Evolutionary conservation across 2,797 vertebrate species (phyloP).

Genomic region (Hypotaenidia okinawae): DNA sequence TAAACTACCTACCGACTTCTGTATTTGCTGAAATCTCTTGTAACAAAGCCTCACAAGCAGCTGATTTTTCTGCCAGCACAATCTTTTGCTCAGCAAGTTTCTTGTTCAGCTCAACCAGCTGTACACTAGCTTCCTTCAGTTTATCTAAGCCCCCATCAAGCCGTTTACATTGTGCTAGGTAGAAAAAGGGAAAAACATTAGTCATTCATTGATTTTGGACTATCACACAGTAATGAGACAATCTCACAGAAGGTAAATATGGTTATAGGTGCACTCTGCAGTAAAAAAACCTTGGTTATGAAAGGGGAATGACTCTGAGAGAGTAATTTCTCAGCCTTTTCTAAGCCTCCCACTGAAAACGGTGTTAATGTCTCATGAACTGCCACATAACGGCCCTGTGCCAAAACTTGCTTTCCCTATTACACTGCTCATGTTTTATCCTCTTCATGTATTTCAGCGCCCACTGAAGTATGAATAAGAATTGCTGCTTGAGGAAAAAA

Average conservation of each 20-base stretch:
- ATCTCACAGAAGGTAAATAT: background rate
- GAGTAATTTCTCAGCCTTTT: background rate
- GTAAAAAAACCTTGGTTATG: background rate
- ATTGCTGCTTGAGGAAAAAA: background rate
- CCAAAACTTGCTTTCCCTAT: background rate
- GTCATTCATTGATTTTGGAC: background rate
- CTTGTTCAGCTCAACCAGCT: slow-evolving; percentile 89
- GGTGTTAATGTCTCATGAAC: background rate
- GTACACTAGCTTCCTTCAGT: slow-evolving; percentile 90
- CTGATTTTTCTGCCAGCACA: slow-evolving; percentile 90
- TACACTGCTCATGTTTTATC: background rate
- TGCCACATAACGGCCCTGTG: background rate
- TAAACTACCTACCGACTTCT: slow-evolving; percentile 79
- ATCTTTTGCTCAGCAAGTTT: slow-evolving; percentile 94
- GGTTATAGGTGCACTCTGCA: background rate
- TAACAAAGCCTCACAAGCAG: slow-evolving; percentile 88
- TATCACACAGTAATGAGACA: background rate
- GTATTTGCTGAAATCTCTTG: slow-evolving; percentile 88
- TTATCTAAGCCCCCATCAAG: slow-evolving; percentile 93
- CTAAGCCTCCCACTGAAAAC: background rate
- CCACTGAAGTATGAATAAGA: background rate
- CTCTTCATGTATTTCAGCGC: background rate
- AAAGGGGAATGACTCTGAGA: background rate
- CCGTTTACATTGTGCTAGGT: slow-evolving; percentile 88
- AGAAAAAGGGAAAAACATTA: background rate